A percentile compares a stretch with the other conserved stretches of the same genome.
Evolutionary conservation across 1,140 invertebrate genomes (phyloP).

Genomic region (Halictus rubicundus): DNA sequence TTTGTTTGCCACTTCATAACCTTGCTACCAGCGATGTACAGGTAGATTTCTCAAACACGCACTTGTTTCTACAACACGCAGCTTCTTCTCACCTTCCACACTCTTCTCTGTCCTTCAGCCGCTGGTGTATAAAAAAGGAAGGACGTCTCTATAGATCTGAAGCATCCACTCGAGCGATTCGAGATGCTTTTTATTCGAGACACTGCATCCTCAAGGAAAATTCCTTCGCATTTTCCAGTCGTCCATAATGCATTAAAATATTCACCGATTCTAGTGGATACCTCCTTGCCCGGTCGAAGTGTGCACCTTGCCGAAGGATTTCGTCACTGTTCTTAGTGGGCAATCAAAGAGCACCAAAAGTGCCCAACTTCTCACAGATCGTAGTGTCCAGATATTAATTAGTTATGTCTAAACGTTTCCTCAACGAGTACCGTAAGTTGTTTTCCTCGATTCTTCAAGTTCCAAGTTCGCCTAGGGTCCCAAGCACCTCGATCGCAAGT

Average conservation of each 20-base stretch:
- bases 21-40: background rate
- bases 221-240: background rate
- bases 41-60: background rate
- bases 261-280: background rate
- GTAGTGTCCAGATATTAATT: background rate
- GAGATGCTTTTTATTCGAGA: slow-evolving; percentile 15
- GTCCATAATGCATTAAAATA: background rate
- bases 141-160: slow-evolving; percentile 2
- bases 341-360: background rate
- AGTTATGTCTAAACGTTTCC: background rate
- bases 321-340: background rate
- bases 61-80: slow-evolving; percentile 5
- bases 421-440: background rate
- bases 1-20: background rate
- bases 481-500: no score
- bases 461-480: background rate
- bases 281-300: background rate
- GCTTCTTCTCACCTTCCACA: slow-evolving; percentile 42
- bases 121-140: background rate
- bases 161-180: slow-evolving; percentile 8
- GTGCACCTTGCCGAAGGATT: background rate
- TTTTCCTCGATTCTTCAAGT: background rate
- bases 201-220: slow-evolving; percentile 2
- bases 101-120: background rate
- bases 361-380: background rate